A percentile compares a stretch with the other conserved stretches of the same genome.
phyloP scores from a whole-genome alignment of 1,140 invertebrate species.

The Diabrotica virgifera region DNA sequence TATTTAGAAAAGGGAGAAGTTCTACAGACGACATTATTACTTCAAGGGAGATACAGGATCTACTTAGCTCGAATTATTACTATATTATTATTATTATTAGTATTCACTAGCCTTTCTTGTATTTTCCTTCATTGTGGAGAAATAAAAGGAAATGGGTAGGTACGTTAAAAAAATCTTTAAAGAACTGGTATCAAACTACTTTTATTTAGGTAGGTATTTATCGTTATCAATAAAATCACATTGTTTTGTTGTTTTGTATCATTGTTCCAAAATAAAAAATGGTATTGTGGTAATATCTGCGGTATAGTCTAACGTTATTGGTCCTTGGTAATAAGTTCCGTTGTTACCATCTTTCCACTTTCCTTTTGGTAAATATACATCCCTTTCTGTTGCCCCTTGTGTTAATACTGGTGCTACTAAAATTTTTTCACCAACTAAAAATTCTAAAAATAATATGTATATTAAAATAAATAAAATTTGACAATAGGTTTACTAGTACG shows the following conservation, averaged over 20 bases:
- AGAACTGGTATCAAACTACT: too few species aligned
- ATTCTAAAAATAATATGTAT: constrained; percentile 61
- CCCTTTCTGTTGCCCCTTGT: constrained; percentile 60
- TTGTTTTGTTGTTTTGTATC: background rate
- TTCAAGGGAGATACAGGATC: too few species aligned
- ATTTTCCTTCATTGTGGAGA: too few species aligned
- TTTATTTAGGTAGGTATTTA: too few species aligned
- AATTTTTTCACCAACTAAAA: constrained; percentile 76
- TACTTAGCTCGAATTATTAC: too few species aligned
- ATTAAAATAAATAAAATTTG: background rate
- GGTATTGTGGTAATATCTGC: constrained; percentile 66
- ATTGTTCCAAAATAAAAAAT: constrained; percentile 53
- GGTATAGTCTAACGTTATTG: constrained; percentile 64
- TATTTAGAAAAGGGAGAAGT: too few species aligned
- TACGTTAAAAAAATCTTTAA: too few species aligned
- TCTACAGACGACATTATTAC: too few species aligned
- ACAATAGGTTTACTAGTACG: background rate
- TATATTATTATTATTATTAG: too few species aligned
- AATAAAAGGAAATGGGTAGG: too few species aligned
- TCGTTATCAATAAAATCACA: too few species aligned
- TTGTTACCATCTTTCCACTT: constrained; percentile 62
- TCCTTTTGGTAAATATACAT: constrained; percentile 76
- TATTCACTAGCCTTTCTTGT: too few species aligned
- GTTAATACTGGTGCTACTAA: constrained; percentile 80
- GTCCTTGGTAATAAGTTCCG: constrained; percentile 53